Percentiles rank a stretch among this genome's conserved stretches.
phyloP scores from a whole-genome alignment of 1,140 invertebrate genomes.

The Rhizoglyphus robini region DNA sequence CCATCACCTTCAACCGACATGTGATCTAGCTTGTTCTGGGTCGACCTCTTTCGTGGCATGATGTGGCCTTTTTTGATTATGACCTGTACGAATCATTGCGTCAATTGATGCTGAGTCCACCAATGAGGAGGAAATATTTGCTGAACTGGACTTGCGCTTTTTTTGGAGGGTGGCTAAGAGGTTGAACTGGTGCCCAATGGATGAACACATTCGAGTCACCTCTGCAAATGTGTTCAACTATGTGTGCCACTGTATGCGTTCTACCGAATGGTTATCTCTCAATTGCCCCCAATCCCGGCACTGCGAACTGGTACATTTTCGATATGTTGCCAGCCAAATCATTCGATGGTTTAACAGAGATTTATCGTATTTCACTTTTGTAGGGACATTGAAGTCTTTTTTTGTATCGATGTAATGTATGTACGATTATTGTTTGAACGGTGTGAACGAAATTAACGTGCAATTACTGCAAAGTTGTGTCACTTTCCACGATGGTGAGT shows the following conservation, averaged over 20 bases:
- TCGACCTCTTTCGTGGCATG: conserved; percentile 85
- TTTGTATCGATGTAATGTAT: conserved; percentile 45
- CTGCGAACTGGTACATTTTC: conserved; percentile 80
- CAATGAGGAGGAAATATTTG: conserved; percentile 52
- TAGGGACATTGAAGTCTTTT: background rate
- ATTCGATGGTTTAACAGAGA: conserved; percentile 63
- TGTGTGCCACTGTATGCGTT: conserved; percentile 91
- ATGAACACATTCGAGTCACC: conserved; percentile 76
- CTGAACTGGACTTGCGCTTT: conserved; percentile 83
- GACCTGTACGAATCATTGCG: conserved; percentile 91
- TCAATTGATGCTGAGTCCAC: conserved; percentile 70
- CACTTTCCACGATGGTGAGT: conserved; percentile 77
- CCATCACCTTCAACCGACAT: conserved; percentile 91
- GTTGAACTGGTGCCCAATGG: conserved; percentile 80
- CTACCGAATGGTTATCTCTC: conserved; percentile 84
- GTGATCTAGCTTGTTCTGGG: conserved; percentile 90
- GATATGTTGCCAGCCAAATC: conserved; percentile 83
- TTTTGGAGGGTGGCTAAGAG: conserved; percentile 66
- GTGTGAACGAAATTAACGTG: conserved; percentile 72
- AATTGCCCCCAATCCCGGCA: conserved; percentile 70
- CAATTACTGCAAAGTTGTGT: conserved; percentile 90
- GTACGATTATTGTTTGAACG: conserved; percentile 84
- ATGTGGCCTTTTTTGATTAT: conserved; percentile 96
- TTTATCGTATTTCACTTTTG: background rate
- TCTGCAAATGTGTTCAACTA: conserved; percentile 93